Base-by-base conservation (phyloP, 2,888 invertebrate species). In the Drosophila ustulata region DNA sequence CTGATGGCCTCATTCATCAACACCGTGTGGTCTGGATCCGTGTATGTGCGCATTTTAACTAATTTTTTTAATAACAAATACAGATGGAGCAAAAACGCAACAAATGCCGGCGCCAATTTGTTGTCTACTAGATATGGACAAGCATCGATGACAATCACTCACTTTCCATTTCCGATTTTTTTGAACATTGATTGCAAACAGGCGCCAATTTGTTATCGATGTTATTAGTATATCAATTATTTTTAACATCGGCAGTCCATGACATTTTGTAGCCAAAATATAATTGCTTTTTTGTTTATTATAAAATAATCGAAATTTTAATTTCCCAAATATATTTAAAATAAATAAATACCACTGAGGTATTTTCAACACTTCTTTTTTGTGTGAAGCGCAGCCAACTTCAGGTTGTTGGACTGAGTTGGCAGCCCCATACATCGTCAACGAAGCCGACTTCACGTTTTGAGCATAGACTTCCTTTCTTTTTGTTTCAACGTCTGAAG, bases 1-100 rank as follows among this genome's bases (percentile, higher is more conserved):
- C 93, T 92, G 47, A 95, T 93, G 89, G 94, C 93, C 23, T 94
- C 94, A 52, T 92, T 86, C 59, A 95, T 93, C 73, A 92, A 91
- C 26, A 94, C 91, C 41, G 92, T 91, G 70, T 93, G 93, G 4
- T 92, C 90, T 8, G 94, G 93, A 53, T 91, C 80, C 2, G 82
- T 77, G 3, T 72, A 57, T 11, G 76, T 69, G 59, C 82, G 85
- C 92, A 92, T 91, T 41, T 65, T 72, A n/a, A 39, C 34, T 41
- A 7, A 39, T 4, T 77, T 71, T 81, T 61, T 32, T 26, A n/a
- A 7, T 34, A 34, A 65, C n/a, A 9, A 50, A 13, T 7, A 0
- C 18, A 30, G 30, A 6, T 30, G 30, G 6, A 6, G 6, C 8
- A 11, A 2, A 37, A 1, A 39, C 26, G 56, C 51, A 63, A 58